These are phyloP conservation scores for Nibea coibor DNA, from an alignment of 2,113 vertebrate genomes.

Conservation along the genomic window DNA sequence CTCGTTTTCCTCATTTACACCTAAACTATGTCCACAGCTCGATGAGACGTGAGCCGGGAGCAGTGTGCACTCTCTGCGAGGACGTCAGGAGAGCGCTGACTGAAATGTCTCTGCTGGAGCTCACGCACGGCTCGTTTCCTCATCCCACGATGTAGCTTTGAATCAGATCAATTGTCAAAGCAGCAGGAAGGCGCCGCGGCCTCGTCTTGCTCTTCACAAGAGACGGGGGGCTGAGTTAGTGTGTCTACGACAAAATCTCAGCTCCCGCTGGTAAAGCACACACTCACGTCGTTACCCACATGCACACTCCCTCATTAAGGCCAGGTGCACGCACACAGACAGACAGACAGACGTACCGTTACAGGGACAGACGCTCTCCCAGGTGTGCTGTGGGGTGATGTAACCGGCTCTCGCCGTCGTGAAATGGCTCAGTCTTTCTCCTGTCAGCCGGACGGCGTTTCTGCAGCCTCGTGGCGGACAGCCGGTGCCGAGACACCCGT, in stretches of 20 bases:
- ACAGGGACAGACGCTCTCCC: constrained; percentile 91
- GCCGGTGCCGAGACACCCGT: constrained; percentile 85
- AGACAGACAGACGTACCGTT: constrained; percentile 84
- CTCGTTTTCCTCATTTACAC: background rate
- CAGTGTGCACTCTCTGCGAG: background rate
- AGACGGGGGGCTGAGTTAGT: background rate
- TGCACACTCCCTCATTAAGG: background rate
- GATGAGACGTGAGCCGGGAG: background rate
- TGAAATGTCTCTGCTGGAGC: background rate
- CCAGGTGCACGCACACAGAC: background rate
- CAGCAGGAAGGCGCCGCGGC: background rate
- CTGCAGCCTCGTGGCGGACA: constrained; percentile 89
- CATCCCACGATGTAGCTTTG: background rate
- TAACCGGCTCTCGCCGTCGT: constrained; percentile 91
- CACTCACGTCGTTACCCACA: background rate
- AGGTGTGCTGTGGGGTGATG: constrained; percentile 89
- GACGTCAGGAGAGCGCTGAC: background rate
- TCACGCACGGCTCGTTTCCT: background rate
- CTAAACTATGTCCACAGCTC: background rate
- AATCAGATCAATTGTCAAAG: background rate
- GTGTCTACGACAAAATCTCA: background rate
- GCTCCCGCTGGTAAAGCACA: constrained; percentile 5
- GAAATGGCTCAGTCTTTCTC: constrained; percentile 85
- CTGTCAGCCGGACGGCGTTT: constrained; percentile 86
- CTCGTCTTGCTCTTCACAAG: background rate